Conservation (phyloP, 2,888 invertebrate species). For the Acholoe squamosa region DNA sequence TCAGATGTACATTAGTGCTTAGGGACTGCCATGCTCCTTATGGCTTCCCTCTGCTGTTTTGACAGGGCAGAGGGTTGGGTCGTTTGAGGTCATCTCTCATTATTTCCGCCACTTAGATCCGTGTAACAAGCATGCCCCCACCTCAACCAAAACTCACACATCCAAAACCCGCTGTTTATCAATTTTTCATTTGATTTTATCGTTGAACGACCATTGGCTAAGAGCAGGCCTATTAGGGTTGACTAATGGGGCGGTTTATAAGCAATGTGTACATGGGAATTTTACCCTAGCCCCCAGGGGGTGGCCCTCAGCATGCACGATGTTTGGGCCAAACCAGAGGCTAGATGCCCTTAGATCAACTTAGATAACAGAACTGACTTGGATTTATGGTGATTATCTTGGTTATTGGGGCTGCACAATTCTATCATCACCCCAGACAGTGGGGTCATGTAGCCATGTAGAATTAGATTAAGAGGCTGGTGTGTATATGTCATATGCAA, state of each 20-base stretch:
- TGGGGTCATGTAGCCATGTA: not conserved
- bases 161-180: conserved; percentile 5
- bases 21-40: not conserved
- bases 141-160: not conserved
- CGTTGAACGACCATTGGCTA: not conserved
- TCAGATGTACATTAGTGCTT: not conserved
- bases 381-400: not conserved
- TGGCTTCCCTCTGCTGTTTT: not conserved
- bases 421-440: not conserved
- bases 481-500: not conserved
- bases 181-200: not conserved
- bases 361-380: not conserved
- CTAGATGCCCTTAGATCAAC: not conserved
- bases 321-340: not conserved
- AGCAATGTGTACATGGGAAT: not conserved
- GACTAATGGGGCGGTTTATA: conserved; percentile 20
- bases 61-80: not conserved
- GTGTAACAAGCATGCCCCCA: not conserved
- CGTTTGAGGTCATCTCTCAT: conserved; percentile 7
- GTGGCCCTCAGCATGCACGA: not conserved
- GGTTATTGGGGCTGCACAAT: conserved; percentile 36
- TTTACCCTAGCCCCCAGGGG: not conserved
- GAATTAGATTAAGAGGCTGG: not conserved
- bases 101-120: conserved; percentile 31
- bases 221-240: not conserved